Percentiles rank a stretch among this genome's conserved stretches.
Evolutionary conservation across 2,113 vertebrate species (phyloP).

Genomic region (Petrocephalus microphthalmus): DNA sequence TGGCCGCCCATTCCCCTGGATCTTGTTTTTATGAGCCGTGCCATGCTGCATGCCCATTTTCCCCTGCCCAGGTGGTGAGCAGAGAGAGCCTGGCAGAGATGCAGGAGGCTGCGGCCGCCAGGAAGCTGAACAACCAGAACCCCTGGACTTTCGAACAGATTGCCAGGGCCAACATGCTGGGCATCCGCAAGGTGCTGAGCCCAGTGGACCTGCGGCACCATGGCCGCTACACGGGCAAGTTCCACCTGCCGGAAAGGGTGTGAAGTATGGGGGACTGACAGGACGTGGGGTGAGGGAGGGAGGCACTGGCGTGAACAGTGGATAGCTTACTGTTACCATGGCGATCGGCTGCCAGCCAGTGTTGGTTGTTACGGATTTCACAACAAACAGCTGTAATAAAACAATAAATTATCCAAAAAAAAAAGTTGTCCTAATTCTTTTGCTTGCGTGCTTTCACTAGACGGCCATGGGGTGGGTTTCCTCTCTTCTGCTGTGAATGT

Average conservation of each 20-base stretch:
- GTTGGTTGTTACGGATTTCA: background rate
- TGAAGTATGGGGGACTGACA: slow-evolving; percentile 41
- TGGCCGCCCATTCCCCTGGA: background rate
- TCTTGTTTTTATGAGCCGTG: background rate
- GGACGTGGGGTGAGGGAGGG: background rate
- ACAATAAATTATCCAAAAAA: background rate
- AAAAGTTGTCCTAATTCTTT: background rate
- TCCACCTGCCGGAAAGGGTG: slow-evolving; percentile 66
- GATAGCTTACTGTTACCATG: background rate
- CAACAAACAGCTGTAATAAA: background rate
- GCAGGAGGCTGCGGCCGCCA: slow-evolving; percentile 53
- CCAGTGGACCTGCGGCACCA: slow-evolving; percentile 69
- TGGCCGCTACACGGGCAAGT: slow-evolving; percentile 80
- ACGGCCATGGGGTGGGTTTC: background rate
- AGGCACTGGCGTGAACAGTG: background rate
- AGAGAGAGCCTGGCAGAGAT: slow-evolving; percentile 60
- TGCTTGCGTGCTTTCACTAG: background rate
- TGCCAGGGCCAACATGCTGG: slow-evolving; percentile 76
- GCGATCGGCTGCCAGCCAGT: background rate
- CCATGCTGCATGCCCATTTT: background rate
- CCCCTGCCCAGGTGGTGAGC: slow-evolving; percentile 62
- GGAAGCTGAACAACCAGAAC: slow-evolving; percentile 74
- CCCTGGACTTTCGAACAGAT: slow-evolving; percentile 86
- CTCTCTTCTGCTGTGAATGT: background rate
- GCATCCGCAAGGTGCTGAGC: slow-evolving; percentile 77